Conservation (phyloP, 2,888 invertebrate species). For the Tupiocoris notatus region DNA sequence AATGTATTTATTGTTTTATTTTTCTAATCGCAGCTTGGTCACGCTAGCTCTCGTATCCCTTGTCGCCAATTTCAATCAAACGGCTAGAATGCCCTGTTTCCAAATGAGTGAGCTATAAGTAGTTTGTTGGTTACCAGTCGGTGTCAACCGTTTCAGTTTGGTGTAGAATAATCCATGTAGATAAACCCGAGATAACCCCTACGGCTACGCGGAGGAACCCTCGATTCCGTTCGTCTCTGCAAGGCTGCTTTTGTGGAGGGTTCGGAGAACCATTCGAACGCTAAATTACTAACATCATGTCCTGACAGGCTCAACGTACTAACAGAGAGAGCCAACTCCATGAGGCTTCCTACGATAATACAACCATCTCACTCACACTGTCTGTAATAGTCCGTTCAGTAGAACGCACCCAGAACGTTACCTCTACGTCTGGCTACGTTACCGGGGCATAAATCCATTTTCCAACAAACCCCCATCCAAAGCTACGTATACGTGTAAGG, state of each 20-base stretch:
- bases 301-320: constrained; percentile 3
- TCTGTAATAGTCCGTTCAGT: neutral
- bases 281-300: constrained; percentile 5
- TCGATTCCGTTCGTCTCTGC: neutral
- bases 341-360: neutral
- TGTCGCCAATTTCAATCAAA: neutral
- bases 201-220: neutral
- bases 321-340: neutral
- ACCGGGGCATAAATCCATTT: neutral
- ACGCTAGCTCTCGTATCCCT: neutral
- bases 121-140: neutral
- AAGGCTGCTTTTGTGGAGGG: neutral
- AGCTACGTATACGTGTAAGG: too few relatives aligned
- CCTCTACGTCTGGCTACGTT: neutral
- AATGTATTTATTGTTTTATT: too few relatives aligned
- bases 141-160: neutral
- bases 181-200: neutral
- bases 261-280: neutral
- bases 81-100: neutral
- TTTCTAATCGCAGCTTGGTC: neutral
- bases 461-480: neutral
- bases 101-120: neutral
- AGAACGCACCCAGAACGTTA: neutral
- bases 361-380: neutral
- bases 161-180: neutral